Evolutionary conservation across 1,140 invertebrate species (phyloP).

Genomic region (Drosophila auraria): DNA sequence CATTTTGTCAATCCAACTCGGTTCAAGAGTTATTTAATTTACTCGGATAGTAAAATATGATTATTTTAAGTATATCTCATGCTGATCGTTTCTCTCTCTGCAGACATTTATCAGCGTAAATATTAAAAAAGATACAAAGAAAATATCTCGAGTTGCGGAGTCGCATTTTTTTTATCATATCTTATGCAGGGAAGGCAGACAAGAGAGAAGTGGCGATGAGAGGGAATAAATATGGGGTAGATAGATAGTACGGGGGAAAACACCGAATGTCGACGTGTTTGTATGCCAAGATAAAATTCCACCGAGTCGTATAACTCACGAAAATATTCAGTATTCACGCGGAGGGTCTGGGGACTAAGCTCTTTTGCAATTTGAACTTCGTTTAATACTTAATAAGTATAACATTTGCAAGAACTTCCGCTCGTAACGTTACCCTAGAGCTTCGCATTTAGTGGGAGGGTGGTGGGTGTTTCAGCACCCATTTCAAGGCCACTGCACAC

Average conservation of each 20-base stretch:
- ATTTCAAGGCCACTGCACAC: conserved; percentile 42
- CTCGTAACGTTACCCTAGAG: not conserved
- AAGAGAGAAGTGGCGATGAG: not conserved
- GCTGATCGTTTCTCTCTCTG: conserved; percentile 4
- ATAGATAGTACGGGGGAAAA: conserved; percentile 10
- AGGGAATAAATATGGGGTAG: conserved; percentile 4
- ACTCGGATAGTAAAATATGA: conserved; percentile 5
- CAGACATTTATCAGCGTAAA: conserved; percentile 4
- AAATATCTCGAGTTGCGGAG: conserved; percentile 14
- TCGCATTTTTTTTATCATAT: conserved; percentile 46
- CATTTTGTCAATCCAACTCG: not conserved
- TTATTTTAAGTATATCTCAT: conserved; percentile 2
- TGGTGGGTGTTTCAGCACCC: too few species aligned
- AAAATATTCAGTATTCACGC: conserved; percentile 10
- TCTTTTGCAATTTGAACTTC: not conserved
- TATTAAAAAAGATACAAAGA: conserved; percentile 10
- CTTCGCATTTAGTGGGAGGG: not conserved
- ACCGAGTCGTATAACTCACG: conserved; percentile 4
- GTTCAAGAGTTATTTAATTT: conserved; percentile 3
- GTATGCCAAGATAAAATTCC: conserved; percentile 36
- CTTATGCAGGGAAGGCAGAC: conserved; percentile 1
- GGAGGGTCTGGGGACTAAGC: not conserved
- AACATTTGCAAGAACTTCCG: conserved; percentile 20
- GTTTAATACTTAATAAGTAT: not conserved
- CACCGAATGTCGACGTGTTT: conserved; percentile 2